Conservation (phyloP, 2,888 invertebrate species). For the Alloscopus bannaensis region DNA sequence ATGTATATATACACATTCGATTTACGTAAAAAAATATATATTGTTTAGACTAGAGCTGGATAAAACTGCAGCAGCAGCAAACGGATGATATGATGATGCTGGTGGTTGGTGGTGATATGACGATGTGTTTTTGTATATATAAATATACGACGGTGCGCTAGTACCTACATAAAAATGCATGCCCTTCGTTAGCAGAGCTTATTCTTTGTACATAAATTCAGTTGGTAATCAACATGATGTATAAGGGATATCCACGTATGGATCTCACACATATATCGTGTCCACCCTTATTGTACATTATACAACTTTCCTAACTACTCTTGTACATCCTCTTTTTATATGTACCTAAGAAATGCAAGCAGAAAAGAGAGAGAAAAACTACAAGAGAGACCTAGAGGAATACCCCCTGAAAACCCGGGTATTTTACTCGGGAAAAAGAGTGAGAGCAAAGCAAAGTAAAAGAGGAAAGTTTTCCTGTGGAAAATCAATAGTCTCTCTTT, state of each 20-base stretch:
- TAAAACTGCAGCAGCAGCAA: slow-evolving; percentile 2
- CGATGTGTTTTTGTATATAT: neutral
- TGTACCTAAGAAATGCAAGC: slow-evolving; percentile 4
- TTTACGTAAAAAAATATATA: slow-evolving; percentile 8
- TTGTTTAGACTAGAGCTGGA: neutral
- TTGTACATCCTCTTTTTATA: too few relatives aligned
- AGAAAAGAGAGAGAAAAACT: slow-evolving; percentile 5
- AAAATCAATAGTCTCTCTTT: slow-evolving; percentile 44
- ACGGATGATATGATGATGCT: slow-evolving; percentile 15
- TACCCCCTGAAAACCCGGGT: slow-evolving; percentile 35
- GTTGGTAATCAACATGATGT: slow-evolving; percentile 20
- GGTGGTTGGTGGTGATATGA: slow-evolving; percentile 6
- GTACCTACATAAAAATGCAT: slow-evolving; percentile 11
- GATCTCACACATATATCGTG: too few relatives aligned
- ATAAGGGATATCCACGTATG: slow-evolving; percentile 8
- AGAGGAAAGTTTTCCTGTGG: slow-evolving; percentile 25
- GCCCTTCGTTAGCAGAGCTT: slow-evolving; percentile 33
- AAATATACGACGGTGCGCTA: neutral
- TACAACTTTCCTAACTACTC: too few relatives aligned
- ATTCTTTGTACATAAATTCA: slow-evolving; percentile 30
- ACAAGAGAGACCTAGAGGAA: slow-evolving; percentile 13
- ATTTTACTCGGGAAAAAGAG: slow-evolving; percentile 11
- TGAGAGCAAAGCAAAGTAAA: neutral
- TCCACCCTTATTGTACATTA: too few relatives aligned
- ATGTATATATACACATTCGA: neutral